phyloP scores from a whole-genome alignment of 2,797 vertebrate species.

The Xyrichtys novacula region DNA sequence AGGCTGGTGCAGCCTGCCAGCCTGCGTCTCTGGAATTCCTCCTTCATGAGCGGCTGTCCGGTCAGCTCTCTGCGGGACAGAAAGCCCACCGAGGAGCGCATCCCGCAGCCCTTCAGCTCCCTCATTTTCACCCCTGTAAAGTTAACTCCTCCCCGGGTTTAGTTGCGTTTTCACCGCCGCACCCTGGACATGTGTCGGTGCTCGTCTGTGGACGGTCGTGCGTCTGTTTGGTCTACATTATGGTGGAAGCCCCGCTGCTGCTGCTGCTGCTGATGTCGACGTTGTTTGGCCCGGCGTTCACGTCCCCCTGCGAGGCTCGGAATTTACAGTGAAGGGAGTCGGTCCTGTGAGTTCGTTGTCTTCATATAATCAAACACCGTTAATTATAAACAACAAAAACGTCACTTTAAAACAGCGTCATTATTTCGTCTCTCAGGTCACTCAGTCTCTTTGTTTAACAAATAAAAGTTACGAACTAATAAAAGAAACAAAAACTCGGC shows the following conservation, averaged over 20 bases:
- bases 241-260: slow-evolving; percentile 55
- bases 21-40: slow-evolving; percentile 94
- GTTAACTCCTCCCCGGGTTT: slow-evolving; percentile 6
- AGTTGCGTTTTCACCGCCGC: slow-evolving; percentile 34
- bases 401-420: no score
- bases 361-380: no score
- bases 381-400: no score
- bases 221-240: slow-evolving; percentile 62
- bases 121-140: slow-evolving; percentile 75
- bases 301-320: background rate
- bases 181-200: slow-evolving; percentile 40
- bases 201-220: slow-evolving; percentile 22
- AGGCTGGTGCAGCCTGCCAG: slow-evolving; percentile 94
- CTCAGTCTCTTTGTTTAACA: no score
- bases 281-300: slow-evolving; percentile 53
- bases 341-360: background rate
- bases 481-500: no score
- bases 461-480: no score
- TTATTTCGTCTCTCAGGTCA: no score
- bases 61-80: slow-evolving; percentile 92
- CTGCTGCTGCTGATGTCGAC: slow-evolving; percentile 66
- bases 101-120: slow-evolving; percentile 90
- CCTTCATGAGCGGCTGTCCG: slow-evolving; percentile 93
- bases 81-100: slow-evolving; percentile 95
- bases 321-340: background rate